Base-by-base conservation (phyloP, 2,888 invertebrate genomes). In the Melanchra persicariae region DNA sequence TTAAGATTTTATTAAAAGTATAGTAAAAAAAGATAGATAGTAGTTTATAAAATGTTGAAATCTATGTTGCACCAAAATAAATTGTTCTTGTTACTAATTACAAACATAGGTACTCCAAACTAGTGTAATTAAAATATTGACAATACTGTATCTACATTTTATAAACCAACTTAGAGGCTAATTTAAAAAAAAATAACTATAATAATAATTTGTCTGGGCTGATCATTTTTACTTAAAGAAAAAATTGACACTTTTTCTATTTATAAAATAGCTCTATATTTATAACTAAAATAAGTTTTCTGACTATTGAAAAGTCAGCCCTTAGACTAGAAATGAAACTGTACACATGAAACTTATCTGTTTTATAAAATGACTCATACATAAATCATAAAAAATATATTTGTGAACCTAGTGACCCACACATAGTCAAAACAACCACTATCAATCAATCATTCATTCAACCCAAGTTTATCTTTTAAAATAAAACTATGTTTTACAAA, bases 381-480 rank as follows among this genome's bases (percentile, higher is more conserved):
- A 55, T 34, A 5, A 26, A 8, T 26, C 24, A 52, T 1, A 26
- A 17, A 52, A 17, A 52, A 52, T 8, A 52, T 1, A 52, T 26
- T 24, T 5, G 12, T 55, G 17, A 75, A 49, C 40, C 24, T 19
- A 34, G 54, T 66, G 67, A 62, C 58, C 52, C 24, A 22, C 43
- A 30, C 17, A 67, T 6, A 47, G 68, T 54, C 34, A 43, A 69
- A 63, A 69, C 62, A 76, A 63, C 6, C 1, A n/a, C 22, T 63
- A 75, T 58, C 62, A 59, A 75, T 58, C 62, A 59, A 43, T 59
- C 17, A 62, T 62, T 62, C 62, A 76, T 54, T 75, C 52, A 63
- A 70, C 58, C 10, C n/a, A 34, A 49, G 34, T 26, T 69, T 63
- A 76, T 59, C 47, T 43, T 34, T 49, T 43, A 26, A 17, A 66